Evolutionary conservation across 2,888 invertebrate genomes (phyloP).

Genomic region (Pristionchus mayeri): DNA sequence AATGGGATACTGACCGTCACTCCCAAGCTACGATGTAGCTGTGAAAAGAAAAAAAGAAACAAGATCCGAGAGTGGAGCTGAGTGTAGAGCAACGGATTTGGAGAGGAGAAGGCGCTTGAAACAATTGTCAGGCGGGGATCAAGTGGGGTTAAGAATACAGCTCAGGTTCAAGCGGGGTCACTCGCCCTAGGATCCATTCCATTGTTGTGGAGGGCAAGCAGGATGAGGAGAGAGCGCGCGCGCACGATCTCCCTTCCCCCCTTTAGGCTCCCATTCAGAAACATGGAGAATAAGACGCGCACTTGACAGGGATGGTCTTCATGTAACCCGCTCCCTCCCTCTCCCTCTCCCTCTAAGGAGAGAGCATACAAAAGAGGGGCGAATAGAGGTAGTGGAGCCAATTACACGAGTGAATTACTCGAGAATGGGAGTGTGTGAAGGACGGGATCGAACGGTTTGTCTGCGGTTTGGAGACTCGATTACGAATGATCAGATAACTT

Average conservation of each 20-base stretch:
- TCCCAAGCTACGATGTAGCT: too few species aligned
- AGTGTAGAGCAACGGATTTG: not conserved
- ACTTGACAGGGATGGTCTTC: slow-evolving; percentile 21
- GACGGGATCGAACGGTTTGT: not conserved
- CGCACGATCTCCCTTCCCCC: not conserved
- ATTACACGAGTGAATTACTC: slow-evolving; percentile 41
- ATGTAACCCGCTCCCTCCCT: slow-evolving; percentile 11
- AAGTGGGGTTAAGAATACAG: not conserved
- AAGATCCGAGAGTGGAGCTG: too few species aligned
- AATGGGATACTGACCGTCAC: too few species aligned
- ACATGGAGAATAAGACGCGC: slow-evolving; percentile 37
- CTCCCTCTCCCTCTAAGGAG: not conserved
- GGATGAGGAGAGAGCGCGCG: not conserved
- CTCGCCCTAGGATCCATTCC: not conserved
- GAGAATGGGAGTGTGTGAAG: slow-evolving; percentile 6
- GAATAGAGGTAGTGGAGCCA: slow-evolving; percentile 43
- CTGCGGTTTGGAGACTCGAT: not conserved
- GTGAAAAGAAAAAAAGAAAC: too few species aligned
- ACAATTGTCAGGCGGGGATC: not conserved
- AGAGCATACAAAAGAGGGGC: slow-evolving; percentile 37
- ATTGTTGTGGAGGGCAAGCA: slow-evolving; percentile 22
- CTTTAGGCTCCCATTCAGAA: not conserved
- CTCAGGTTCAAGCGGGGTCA: slow-evolving; percentile 17
- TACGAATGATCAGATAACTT: not conserved
- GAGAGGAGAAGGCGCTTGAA: not conserved